Evolutionary conservation across 1,140 invertebrate species (phyloP).

Genomic region (Drosophila ercepeae): DNA sequence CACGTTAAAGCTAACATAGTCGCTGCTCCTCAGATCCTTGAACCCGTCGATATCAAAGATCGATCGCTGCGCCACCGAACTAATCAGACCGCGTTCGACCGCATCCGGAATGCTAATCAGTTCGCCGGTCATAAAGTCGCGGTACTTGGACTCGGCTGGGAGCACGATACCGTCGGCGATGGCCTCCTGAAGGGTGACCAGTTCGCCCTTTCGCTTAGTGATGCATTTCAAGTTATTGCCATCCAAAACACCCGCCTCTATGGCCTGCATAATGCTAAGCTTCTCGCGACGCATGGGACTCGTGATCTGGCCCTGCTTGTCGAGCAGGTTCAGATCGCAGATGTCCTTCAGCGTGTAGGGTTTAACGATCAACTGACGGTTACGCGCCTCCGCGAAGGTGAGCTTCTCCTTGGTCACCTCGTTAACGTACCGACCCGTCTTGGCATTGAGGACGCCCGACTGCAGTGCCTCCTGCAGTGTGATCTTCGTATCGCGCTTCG

Average conservation of each 20-base stretch:
- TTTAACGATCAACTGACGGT: constrained; percentile 91
- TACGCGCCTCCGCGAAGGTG: constrained; percentile 91
- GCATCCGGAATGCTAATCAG: constrained; percentile 91
- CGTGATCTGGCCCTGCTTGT: constrained; percentile 89
- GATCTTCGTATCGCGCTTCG: constrained; percentile 90
- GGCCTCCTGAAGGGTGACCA: constrained; percentile 93
- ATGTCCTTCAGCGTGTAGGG: constrained; percentile 96
- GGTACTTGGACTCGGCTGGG: constrained; percentile 89
- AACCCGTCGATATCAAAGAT: constrained; percentile 97
- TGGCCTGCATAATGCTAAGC: constrained; percentile 92
- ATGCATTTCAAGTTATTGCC: constrained; percentile 92
- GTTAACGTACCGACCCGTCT: constrained; percentile 91
- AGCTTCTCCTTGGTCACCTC: constrained; percentile 89
- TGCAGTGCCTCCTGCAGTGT: constrained; percentile 91
- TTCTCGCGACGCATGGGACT: constrained; percentile 91
- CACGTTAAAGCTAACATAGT: constrained; percentile 94
- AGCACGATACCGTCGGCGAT: constrained; percentile 91
- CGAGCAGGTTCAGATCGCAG: constrained; percentile 91
- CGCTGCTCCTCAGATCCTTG: constrained; percentile 91
- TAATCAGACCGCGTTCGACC: constrained; percentile 93
- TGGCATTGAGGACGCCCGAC: constrained; percentile 90
- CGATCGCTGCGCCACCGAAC: constrained; percentile 93
- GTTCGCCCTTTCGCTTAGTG: constrained; percentile 90
- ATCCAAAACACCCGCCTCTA: constrained; percentile 93
- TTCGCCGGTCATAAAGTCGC: constrained; percentile 89